Percentiles rank a stretch among this genome's conserved stretches.
These are phyloP conservation scores for Pseudococcus viburni DNA, from an alignment of 2,888 invertebrate genomes.

Conservation along the genomic window DNA sequence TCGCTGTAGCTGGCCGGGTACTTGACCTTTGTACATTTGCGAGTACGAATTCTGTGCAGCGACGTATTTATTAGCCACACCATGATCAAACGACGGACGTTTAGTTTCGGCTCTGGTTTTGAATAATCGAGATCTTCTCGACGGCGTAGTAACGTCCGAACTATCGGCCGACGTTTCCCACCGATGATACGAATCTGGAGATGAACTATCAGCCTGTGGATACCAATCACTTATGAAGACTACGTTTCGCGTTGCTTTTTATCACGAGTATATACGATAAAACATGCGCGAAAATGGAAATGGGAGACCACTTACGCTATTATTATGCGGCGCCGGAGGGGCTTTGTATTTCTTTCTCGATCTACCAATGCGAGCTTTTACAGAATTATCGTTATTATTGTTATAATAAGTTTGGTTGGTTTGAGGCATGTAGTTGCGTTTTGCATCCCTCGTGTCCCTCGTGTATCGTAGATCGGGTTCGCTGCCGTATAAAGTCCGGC, in stretches of 20 bases:
- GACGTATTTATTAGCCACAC: conserved; percentile 54
- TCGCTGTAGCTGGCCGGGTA: conserved; percentile 70
- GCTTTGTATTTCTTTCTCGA: conserved; percentile 85
- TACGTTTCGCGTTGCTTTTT: not conserved
- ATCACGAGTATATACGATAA: not conserved
- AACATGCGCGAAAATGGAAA: not conserved
- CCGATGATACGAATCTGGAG: conserved; percentile 75
- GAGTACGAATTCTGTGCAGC: conserved; percentile 56
- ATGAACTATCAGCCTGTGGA: conserved; percentile 73
- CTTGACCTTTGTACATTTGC: conserved; percentile 63
- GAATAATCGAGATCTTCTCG: conserved; percentile 78
- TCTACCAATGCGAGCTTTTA: conserved; percentile 73
- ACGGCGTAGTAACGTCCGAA: conserved; percentile 69
- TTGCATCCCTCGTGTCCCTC: conserved; percentile 69
- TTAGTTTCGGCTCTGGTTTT: conserved; percentile 83
- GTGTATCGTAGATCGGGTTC: conserved; percentile 79
- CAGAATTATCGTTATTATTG: conserved; percentile 71
- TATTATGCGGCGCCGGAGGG: conserved; percentile 76
- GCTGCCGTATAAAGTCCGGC: conserved; percentile 76
- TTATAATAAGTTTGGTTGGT: conserved; percentile 53
- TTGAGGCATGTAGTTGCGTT: conserved; percentile 20
- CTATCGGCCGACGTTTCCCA: conserved; percentile 74
- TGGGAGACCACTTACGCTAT: conserved; percentile 68
- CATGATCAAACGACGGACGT: conserved; percentile 67
- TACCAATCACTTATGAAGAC: not conserved